Base-by-base conservation (phyloP, 2,113 vertebrate species). In the Chitala chitala region DNA sequence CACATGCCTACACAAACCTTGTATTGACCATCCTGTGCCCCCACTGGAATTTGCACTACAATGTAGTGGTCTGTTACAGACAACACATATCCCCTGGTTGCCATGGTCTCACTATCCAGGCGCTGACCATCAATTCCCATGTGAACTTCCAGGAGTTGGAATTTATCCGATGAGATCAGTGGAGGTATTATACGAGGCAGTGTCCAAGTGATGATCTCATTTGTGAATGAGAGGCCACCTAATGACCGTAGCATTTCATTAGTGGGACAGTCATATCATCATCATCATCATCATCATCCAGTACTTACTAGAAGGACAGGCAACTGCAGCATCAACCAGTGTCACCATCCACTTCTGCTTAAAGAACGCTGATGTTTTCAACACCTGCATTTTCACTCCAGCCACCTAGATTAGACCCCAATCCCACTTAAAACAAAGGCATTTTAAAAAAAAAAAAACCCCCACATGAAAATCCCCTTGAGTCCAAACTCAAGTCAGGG, bases 1-100 rank as follows among this genome's bases (percentile, higher is more conserved):
- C n/a, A 5, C 55, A 42, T 26, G 24, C 10, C 1, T 9, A 40
- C 3, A 56, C 84, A 8, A 24, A 94, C 93, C 93, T 94, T 94
- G 38, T 87, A 94, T 80, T 83, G 84, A 7, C 93, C 92, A 65
- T 92, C 93, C 4, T 78, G 65, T 22, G 90, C 88, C 40, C 93
- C 93, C 24, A 93, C 26, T 29, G 93, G 93, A 69, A 96, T 82
- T 55, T 81, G 79, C 56, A 92, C 1, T 1, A 77, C 51, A 44
- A 94, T 74, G 29, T 76, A 36, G 0, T 65, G 3, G 1, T 86
- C 63, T 2, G 72, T 82, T 22, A 89, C 80, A 0, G n/a, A 70
- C 29, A 95, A 13, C 0, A 78, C 54, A 2, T 90, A 93, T 0
- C 76, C 77, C 54, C 85, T 86, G 68, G 84, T 83, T 1, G 75